Percentiles rank a stretch among this genome's conserved stretches.
These are phyloP conservation scores for Drosophila sordidapex DNA, from an alignment of 2,888 invertebrate genomes.

Conservation along the genomic window DNA sequence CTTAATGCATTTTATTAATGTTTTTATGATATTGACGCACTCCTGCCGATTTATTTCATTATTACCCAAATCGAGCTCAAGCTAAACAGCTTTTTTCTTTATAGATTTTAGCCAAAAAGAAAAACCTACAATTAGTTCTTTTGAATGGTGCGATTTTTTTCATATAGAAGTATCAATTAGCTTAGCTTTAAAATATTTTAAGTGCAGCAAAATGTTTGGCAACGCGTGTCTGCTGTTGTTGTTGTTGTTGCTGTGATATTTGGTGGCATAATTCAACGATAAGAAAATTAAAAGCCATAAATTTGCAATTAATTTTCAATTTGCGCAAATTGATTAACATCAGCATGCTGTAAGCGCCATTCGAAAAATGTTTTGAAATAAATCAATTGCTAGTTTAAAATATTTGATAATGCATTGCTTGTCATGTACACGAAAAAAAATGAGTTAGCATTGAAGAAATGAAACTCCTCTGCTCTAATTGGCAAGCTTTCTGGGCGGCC, in stretches of 20 bases:
- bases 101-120: slow-evolving; percentile 12
- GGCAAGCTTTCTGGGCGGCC: slow-evolving; percentile 4
- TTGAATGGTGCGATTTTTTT: slow-evolving; percentile 24
- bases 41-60: slow-evolving; percentile 48
- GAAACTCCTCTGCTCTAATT: slow-evolving; percentile 14
- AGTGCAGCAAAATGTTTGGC: slow-evolving; percentile 52
- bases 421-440: background rate
- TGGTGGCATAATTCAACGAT: slow-evolving; percentile 76
- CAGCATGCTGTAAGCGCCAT: slow-evolving; percentile 62
- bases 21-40: slow-evolving; percentile 48
- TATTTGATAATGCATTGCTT: slow-evolving; percentile 21
- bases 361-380: slow-evolving; percentile 60
- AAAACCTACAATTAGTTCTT: slow-evolving; percentile 57
- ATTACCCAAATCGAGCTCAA: slow-evolving; percentile 42
- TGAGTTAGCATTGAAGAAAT: slow-evolving; percentile 4
- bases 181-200: slow-evolving; percentile 43
- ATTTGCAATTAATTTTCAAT: slow-evolving; percentile 83
- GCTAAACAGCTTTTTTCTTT: slow-evolving; percentile 50
- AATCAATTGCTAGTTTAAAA: slow-evolving; percentile 48
- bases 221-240: slow-evolving; percentile 14
- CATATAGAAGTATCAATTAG: slow-evolving; percentile 39
- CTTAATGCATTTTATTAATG: slow-evolving; percentile 28
- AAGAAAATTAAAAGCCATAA: slow-evolving; percentile 83
- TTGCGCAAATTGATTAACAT: slow-evolving; percentile 79
- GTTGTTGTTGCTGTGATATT: slow-evolving; percentile 20